A percentile compares a stretch with the other conserved stretches of the same genome.
Evolutionary conservation across 1,140 invertebrate genomes (phyloP).

Genomic region (Euura saliciscinereae): DNA sequence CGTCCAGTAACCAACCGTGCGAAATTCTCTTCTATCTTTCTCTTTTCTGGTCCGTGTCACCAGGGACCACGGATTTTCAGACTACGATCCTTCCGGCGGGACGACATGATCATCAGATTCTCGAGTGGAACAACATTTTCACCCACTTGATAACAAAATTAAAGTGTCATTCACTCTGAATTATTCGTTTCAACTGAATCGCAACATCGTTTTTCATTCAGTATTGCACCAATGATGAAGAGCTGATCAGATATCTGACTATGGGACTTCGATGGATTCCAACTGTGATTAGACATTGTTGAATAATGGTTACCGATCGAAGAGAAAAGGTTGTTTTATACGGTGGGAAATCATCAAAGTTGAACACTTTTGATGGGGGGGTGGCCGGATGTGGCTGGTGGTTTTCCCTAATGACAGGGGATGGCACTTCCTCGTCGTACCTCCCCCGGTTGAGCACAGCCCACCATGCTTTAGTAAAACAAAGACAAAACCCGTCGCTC

Average conservation of each 20-base stretch:
- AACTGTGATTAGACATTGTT: too few relatives aligned
- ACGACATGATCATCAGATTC: too few relatives aligned
- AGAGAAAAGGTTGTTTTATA: too few relatives aligned
- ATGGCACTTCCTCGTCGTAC: neutral
- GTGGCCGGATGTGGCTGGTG: constrained; percentile 1
- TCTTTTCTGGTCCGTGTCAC: neutral
- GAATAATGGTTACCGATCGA: too few relatives aligned
- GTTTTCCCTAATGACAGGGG: constrained; percentile 13
- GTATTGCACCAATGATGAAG: too few relatives aligned
- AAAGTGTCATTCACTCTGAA: too few relatives aligned
- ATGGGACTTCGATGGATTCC: too few relatives aligned
- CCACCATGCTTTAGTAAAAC: neutral
- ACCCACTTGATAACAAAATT: too few relatives aligned
- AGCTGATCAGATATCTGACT: too few relatives aligned
- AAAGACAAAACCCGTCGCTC: neutral
- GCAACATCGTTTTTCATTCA: too few relatives aligned
- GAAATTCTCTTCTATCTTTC: neutral
- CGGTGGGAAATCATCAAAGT: neutral
- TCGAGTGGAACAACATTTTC: too few relatives aligned
- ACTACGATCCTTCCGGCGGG: neutral
- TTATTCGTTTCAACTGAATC: too few relatives aligned
- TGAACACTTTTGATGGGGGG: neutral
- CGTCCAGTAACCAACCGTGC: neutral
- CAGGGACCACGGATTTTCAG: neutral
- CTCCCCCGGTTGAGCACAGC: neutral